phyloP scores from a whole-genome alignment of 2,888 invertebrate genomes.

The Drosophila paucipuncta region DNA sequence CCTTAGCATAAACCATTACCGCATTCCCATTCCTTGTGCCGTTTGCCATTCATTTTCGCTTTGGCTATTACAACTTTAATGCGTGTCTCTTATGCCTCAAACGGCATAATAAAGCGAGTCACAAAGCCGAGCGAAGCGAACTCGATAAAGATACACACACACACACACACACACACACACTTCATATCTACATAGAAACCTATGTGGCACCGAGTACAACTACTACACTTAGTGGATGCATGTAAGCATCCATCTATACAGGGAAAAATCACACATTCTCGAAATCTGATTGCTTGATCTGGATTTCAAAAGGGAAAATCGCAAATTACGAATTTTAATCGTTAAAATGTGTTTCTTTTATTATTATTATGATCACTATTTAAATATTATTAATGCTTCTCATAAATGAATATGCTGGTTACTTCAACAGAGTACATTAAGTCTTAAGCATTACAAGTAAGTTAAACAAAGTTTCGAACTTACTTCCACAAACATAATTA shows the following conservation, averaged over 20 bases:
- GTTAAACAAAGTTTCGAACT: too few species aligned
- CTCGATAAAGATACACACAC: constrained; percentile 2
- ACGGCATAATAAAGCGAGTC: constrained; percentile 70
- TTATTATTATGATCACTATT: background rate
- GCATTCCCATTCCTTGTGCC: constrained; percentile 3
- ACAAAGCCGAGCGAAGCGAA: constrained; percentile 5
- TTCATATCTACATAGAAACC: background rate
- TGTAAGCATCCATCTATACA: too few species aligned
- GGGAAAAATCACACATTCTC: background rate
- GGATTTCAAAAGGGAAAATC: background rate
- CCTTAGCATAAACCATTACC: constrained; percentile 16
- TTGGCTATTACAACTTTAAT: constrained; percentile 74
- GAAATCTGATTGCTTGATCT: background rate
- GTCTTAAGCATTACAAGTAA: too few species aligned
- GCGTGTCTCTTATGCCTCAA: constrained; percentile 58
- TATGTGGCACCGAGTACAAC: background rate
- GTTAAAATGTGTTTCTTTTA: background rate
- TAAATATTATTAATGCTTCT: too few species aligned
- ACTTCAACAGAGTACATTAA: too few species aligned
- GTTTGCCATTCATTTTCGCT: constrained; percentile 23
- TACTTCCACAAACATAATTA: too few species aligned
- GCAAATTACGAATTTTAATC: background rate
- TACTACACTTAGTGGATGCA: background rate
- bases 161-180: background rate
- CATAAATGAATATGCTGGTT: too few species aligned